Evolutionary conservation across 2,113 vertebrate species (phyloP).

Genomic region (Ceuthmochares aereus): DNA sequence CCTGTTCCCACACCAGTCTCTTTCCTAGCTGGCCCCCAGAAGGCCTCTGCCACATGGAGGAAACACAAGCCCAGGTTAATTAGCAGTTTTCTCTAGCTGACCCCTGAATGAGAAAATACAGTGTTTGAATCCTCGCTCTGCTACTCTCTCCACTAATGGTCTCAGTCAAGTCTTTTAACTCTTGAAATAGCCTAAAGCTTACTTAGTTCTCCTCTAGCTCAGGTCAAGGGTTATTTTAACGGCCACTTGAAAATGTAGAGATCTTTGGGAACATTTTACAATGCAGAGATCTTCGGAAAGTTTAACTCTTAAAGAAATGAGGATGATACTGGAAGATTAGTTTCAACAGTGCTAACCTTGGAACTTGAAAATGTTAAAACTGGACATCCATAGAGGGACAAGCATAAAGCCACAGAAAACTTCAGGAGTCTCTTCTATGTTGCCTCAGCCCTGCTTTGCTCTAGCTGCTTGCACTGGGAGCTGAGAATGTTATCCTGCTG

Average conservation of each 20-base stretch:
- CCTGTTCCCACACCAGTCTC: background rate
- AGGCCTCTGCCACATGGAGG: constrained; percentile 21
- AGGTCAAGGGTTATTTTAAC: constrained; percentile 26
- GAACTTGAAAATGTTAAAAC: background rate
- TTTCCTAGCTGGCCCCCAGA: background rate
- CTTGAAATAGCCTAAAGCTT: constrained; percentile 31
- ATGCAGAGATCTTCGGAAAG: background rate
- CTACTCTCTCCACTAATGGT: background rate
- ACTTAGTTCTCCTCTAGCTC: background rate
- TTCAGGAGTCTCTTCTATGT: background rate
- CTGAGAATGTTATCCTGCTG: constrained; percentile 32
- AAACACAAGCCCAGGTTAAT: background rate
- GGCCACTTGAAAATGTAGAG: background rate
- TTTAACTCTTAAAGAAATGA: background rate
- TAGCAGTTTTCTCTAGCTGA: constrained; percentile 18
- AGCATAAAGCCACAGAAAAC: background rate
- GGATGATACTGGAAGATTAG: background rate
- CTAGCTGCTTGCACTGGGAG: background rate
- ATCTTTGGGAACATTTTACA: background rate
- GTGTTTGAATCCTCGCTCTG: constrained; percentile 5
- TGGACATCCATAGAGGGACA: background rate
- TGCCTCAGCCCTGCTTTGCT: background rate
- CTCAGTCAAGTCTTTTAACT: constrained; percentile 11
- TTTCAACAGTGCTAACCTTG: background rate
- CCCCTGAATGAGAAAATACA: background rate